These are phyloP conservation scores for Scaeva pyrastri DNA, from an alignment of 2,888 invertebrate species.

Conservation along the genomic window DNA sequence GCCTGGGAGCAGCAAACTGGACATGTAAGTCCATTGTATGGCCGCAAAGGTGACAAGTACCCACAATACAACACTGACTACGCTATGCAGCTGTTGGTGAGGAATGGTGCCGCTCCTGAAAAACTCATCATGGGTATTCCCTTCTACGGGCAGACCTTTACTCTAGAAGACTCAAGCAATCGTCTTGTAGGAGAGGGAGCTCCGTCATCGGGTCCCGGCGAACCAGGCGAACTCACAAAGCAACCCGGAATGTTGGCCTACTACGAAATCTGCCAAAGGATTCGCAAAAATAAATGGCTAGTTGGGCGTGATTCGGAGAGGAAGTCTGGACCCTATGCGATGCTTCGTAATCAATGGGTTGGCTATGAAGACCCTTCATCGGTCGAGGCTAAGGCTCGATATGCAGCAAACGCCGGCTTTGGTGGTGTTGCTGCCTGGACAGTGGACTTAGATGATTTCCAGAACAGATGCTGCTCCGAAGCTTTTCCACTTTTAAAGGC, in stretches of 20 bases:
- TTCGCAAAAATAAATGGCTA: conserved; percentile 88
- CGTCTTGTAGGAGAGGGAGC: conserved; percentile 86
- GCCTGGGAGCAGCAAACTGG: conserved; percentile 93
- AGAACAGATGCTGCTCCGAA: conserved; percentile 92
- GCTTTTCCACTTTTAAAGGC: conserved; percentile 91
- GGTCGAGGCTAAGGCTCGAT: conserved; percentile 90
- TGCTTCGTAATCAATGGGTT: conserved; percentile 93
- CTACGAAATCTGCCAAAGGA: conserved; percentile 92
- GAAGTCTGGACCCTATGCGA: conserved; percentile 88
- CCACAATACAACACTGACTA: conserved; percentile 92
- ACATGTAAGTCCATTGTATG: conserved; percentile 91
- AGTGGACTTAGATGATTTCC: conserved; percentile 94
- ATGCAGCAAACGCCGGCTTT: conserved; percentile 89
- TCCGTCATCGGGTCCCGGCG: conserved; percentile 89
- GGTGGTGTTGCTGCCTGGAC: conserved; percentile 95
- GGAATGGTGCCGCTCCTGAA: conserved; percentile 90
- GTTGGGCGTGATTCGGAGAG: conserved; percentile 87
- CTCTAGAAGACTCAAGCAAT: conserved; percentile 84
- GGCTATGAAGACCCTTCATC: conserved; percentile 93
- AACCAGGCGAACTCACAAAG: conserved; percentile 91
- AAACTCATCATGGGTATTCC: conserved; percentile 93
- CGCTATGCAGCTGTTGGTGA: conserved; percentile 90
- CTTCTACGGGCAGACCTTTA: conserved; percentile 94
- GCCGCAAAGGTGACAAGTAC: conserved; percentile 87
- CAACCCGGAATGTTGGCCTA: conserved; percentile 95